Evolutionary conservation across 2,888 invertebrate species (phyloP).

Genomic region (Panzeria rudis): DNA sequence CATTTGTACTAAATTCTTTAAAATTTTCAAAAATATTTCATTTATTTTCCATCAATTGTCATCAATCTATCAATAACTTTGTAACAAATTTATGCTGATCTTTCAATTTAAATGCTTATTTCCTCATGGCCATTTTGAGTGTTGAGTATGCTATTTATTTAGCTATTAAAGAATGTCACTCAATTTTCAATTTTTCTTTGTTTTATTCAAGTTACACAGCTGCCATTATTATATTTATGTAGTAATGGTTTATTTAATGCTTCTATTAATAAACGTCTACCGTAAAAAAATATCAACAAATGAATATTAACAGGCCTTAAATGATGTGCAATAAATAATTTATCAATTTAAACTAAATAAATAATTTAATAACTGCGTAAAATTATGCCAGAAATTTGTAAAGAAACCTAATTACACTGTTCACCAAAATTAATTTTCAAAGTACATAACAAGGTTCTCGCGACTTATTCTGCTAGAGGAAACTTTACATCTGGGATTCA

Average conservation of each 20-base stretch:
- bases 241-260: slow-evolving; percentile 9
- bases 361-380: background rate
- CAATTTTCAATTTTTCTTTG: background rate
- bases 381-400: background rate
- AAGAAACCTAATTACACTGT: too few relatives aligned
- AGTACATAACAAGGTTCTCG: too few relatives aligned
- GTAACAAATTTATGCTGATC: background rate
- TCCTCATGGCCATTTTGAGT: background rate
- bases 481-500: too few relatives aligned
- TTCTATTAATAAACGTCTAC: background rate
- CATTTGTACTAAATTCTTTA: background rate
- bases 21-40: background rate
- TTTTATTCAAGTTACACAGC: background rate
- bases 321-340: background rate
- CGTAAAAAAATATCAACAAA: background rate
- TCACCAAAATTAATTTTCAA: too few relatives aligned
- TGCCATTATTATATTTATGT: background rate
- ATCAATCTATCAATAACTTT: background rate
- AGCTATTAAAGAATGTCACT: background rate
- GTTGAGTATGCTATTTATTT: background rate
- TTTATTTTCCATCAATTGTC: background rate
- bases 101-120: background rate
- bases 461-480: too few relatives aligned
- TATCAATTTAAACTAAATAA: slow-evolving; percentile 7
- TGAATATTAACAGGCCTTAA: background rate